Percentiles rank a stretch among this genome's conserved stretches.
phyloP scores from a whole-genome alignment of 2,113 vertebrate genomes.

The Zosterops pallidus region DNA sequence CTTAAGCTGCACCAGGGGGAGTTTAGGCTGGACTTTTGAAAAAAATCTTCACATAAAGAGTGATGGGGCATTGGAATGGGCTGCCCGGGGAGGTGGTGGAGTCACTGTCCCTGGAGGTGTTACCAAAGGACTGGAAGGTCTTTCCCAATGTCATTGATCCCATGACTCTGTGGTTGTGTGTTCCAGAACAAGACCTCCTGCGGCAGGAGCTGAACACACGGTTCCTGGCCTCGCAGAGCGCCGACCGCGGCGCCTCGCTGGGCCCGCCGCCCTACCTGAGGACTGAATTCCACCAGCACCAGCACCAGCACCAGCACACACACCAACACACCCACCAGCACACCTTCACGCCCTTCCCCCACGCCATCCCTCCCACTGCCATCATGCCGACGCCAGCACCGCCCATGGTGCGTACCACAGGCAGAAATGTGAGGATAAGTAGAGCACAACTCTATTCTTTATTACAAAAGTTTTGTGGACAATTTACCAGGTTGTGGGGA shows the following conservation, averaged over 20 bases:
- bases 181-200: conserved; percentile 94
- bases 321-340: conserved; percentile 99
- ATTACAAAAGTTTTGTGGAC: background rate
- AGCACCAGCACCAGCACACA: conserved; percentile 93
- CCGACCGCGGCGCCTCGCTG: conserved; percentile 93
- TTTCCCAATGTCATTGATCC: accelerated
- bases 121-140: accelerated
- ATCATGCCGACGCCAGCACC: conserved; percentile 99
- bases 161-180: background rate
- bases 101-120: background rate
- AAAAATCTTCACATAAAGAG: background rate
- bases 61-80: background rate
- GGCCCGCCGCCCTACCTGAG: conserved; percentile 96
- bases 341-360: conserved; percentile 98
- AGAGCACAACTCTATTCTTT: conserved; percentile 77
- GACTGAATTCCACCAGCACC: conserved; percentile 98
- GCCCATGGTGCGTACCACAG: conserved; percentile 99
- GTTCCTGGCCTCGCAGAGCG: conserved; percentile 95
- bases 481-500: background rate
- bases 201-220: conserved; percentile 97
- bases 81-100: background rate
- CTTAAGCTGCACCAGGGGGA: background rate
- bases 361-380: conserved; percentile 88
- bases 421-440: conserved; percentile 98
- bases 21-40: background rate